Base-by-base conservation (phyloP, 2,888 invertebrate species). In the Anticlea derivata region DNA sequence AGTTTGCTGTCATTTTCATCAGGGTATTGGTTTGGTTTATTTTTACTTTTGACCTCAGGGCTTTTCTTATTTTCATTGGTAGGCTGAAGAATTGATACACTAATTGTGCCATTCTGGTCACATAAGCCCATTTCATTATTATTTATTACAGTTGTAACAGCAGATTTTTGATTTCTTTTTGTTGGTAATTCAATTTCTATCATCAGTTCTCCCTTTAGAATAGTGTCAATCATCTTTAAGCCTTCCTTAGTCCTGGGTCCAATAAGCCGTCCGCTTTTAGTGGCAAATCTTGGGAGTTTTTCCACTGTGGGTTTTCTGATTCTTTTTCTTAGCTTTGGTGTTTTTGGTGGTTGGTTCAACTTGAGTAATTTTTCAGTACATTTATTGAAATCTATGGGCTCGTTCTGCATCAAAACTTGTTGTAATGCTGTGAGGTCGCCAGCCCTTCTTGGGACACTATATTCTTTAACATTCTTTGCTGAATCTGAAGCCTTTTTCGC, bases 61-160 rank as follows among this genome's bases (percentile, higher is more conserved):
- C 38, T 34, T 12, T 33, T 38, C 8, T 31, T 35, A 5, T 43
- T 34, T 10, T 44, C 17, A 24, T 26, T 6, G 1, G 41, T 12
- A n/a, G 41, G 35, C 10, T 12, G 22, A 10, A 29, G 23, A 8
- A 12, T 30, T 22, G 27, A 8, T 27, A 38, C 26, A 50, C 55
- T 20, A 13, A 40, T 17, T 46, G 44, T 64, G 43, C 63, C 66
- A 59, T 83, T 86, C 61, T 83, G 75, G 50, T 85, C 66, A 59
- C 68, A 77, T 50, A 80, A 68, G 59, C 73, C 82, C 71, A 80
- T 71, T 74, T 86, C 79, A 82, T 91, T 83, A 74, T 92, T 92
- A 78, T 92, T 91, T 58, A 78, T 70, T 10, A 65, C 60, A 22
- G 60, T 61, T 47, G 50, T 51, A 20, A 58, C 31, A 35, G 52